phyloP scores from a whole-genome alignment of 1,140 invertebrate species.

The Lithobius niger region DNA sequence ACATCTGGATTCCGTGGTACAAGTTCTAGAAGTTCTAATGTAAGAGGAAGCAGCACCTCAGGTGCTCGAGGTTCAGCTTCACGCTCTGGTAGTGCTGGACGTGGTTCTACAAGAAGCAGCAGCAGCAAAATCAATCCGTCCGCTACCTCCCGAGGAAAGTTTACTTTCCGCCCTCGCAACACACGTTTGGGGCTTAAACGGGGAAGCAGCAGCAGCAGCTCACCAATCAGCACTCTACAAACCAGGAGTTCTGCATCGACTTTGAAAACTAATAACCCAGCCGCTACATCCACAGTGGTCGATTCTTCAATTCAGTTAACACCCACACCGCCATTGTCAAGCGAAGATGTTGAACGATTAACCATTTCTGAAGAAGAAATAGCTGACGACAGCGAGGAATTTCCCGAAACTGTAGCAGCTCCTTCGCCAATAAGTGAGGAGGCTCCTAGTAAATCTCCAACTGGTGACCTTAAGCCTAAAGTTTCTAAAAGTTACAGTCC shows the following conservation, averaged over 20 bases:
- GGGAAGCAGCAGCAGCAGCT: neutral
- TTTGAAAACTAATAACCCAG: too few relatives aligned
- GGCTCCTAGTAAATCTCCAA: too few relatives aligned
- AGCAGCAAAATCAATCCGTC: neutral
- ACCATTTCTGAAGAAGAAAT: neutral
- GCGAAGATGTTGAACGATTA: neutral
- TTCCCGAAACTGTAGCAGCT: neutral
- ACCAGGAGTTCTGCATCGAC: too few relatives aligned
- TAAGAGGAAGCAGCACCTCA: too few relatives aligned
- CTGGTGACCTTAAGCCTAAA: too few relatives aligned
- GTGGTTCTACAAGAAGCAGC: neutral
- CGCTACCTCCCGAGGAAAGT: neutral
- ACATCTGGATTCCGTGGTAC: slow-evolving; percentile 3
- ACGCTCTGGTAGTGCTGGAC: neutral
- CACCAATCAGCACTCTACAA: too few relatives aligned
- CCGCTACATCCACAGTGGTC: neutral
- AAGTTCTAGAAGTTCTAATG: too few relatives aligned
- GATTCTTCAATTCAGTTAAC: neutral
- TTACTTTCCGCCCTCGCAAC: neutral
- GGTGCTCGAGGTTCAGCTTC: neutral
- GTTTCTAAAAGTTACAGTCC: too few relatives aligned
- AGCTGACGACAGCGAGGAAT: neutral
- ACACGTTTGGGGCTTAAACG: neutral
- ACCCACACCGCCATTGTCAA: neutral
- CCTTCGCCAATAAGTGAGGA: neutral